Evolutionary conservation across 2,888 invertebrate genomes (phyloP).

Genomic region (Dastarcus helophoroides): DNA sequence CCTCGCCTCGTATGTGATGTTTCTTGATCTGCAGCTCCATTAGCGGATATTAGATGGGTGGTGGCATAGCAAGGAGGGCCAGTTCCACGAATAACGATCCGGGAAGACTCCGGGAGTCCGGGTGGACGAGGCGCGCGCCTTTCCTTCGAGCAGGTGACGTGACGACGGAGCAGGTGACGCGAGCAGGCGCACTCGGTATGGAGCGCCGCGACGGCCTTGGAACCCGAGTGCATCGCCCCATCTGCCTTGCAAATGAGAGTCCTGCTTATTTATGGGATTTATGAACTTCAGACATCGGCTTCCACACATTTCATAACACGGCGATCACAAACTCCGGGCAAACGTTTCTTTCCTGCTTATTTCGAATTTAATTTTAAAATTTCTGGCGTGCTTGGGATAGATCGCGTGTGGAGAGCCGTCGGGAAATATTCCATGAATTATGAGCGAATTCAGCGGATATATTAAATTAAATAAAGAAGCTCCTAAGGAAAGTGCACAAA

Average conservation of each 20-base stretch:
- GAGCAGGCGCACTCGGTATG: constrained; percentile 20
- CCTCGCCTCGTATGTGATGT: constrained; percentile 9
- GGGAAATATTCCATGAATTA: no score
- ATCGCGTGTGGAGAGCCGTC: no score
- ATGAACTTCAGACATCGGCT: constrained; percentile 29
- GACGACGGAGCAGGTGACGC: constrained; percentile 20
- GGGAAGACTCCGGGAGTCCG: constrained; percentile 28
- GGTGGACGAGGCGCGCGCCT: constrained; percentile 21
- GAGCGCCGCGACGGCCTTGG: constrained; percentile 28
- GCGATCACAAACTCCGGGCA: no score
- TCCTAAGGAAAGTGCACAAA: no score
- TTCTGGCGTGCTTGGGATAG: no score
- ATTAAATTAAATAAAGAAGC: no score
- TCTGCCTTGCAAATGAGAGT: constrained; percentile 38
- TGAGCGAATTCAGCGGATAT: no score
- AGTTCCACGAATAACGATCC: constrained; percentile 39
- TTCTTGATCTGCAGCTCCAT: constrained; percentile 29
- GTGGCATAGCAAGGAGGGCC: constrained; percentile 33
- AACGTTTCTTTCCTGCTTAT: no score
- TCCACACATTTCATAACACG: no score
- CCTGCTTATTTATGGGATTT: constrained; percentile 38
- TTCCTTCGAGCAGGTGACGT: constrained; percentile 13
- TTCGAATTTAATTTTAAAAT: no score
- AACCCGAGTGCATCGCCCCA: constrained; percentile 33
- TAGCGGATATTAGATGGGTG: constrained; percentile 33